Evolutionary conservation across 2,797 vertebrate species (phyloP).

Genomic region (Eurystomus glaucurus): DNA sequence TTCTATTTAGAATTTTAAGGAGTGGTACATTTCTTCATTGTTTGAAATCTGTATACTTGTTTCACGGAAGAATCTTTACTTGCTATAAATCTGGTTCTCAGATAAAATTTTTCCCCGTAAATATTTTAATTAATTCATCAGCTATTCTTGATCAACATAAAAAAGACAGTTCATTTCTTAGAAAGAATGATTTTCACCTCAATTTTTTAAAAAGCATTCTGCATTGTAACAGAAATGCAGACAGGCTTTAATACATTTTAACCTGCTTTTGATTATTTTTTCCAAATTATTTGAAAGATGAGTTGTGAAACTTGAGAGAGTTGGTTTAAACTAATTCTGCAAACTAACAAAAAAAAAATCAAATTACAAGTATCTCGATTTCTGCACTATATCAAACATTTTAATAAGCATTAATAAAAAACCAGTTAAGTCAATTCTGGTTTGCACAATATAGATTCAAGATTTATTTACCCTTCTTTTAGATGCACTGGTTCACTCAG

Average conservation of each 20-base stretch:
- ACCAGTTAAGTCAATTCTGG: background rate
- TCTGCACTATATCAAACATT: background rate
- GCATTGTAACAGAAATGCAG: background rate
- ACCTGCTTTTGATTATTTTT: background rate
- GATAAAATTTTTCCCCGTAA: background rate
- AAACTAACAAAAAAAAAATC: background rate
- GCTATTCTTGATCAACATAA: background rate
- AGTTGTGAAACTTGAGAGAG: background rate
- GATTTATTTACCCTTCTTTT: slow-evolving; percentile 93
- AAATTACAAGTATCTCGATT: background rate
- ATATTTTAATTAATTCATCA: background rate
- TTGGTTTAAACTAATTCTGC: background rate
- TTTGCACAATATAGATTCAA: background rate
- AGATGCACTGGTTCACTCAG: slow-evolving; percentile 93
- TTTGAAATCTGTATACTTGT: background rate
- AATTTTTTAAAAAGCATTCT: background rate
- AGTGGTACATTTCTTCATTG: background rate
- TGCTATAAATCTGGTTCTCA: background rate
- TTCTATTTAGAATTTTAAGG: background rate
- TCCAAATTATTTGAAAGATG: background rate
- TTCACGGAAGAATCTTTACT: background rate
- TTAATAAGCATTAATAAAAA: background rate
- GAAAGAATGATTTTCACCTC: background rate
- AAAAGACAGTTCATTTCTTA: background rate
- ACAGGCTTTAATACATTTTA: background rate